These are phyloP conservation scores for Drosophila asahinai DNA, from an alignment of 1,140 invertebrate species.

Conservation along the genomic window DNA sequence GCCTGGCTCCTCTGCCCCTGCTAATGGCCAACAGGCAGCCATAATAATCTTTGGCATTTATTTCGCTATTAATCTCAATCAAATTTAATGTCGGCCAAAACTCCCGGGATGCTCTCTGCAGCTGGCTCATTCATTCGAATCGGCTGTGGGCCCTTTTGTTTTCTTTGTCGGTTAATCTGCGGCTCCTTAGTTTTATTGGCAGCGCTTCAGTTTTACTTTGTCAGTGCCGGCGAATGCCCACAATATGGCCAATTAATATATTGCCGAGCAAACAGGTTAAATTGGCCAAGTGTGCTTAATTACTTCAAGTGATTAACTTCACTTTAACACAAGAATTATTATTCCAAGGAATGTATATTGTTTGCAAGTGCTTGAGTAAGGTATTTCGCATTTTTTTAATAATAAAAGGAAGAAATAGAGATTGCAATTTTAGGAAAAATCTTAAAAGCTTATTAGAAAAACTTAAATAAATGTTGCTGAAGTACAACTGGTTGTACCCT, in stretches of 20 bases:
- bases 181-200: slow-evolving; percentile 69
- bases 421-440: background rate
- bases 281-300: slow-evolving; percentile 1
- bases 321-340: background rate
- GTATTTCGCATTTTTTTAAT: background rate
- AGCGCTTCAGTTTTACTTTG: slow-evolving; percentile 48
- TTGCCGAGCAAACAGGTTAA: slow-evolving; percentile 1
- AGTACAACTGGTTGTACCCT: background rate
- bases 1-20: background rate
- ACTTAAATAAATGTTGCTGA: too few relatives aligned
- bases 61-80: slow-evolving; percentile 81
- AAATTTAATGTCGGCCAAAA: slow-evolving; percentile 78
- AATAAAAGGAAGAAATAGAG: too few relatives aligned
- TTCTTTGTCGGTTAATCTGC: slow-evolving; percentile 56
- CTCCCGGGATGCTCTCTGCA: slow-evolving; percentile 20
- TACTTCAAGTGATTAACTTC: background rate
- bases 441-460: too few relatives aligned
- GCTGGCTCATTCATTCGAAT: slow-evolving; percentile 33
- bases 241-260: slow-evolving; percentile 37
- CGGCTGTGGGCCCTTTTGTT: slow-evolving; percentile 25
- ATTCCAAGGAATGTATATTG: background rate
- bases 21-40: slow-evolving; percentile 51
- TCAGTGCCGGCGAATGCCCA: slow-evolving; percentile 9
- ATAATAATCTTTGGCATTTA: slow-evolving; percentile 80
- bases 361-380: background rate